phyloP scores from a whole-genome alignment of 2,888 invertebrate genomes.

The Mylabris sibirica region DNA sequence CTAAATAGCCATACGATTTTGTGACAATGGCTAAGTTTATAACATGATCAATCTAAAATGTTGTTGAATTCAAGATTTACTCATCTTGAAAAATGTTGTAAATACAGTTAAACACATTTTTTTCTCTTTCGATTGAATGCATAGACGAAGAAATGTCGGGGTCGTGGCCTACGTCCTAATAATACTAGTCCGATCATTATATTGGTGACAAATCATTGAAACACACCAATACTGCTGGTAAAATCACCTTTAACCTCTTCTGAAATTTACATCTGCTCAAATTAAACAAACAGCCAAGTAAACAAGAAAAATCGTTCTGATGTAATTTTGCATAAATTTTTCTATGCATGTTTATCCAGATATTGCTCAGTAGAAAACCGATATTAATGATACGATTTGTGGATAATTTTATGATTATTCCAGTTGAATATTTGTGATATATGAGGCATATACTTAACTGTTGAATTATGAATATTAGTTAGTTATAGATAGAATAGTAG shows the following conservation, averaged over 20 bases:
- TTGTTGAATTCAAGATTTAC: background rate
- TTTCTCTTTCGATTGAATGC: background rate
- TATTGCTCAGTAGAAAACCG: too few relatives aligned
- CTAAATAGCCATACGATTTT: slow-evolving; percentile 23
- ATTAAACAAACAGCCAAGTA: background rate
- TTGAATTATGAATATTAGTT: slow-evolving; percentile 2
- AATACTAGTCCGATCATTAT: slow-evolving; percentile 33
- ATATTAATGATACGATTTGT: too few relatives aligned
- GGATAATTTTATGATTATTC: too few relatives aligned
- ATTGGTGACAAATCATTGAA: slow-evolving; percentile 34
- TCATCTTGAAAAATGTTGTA: background rate
- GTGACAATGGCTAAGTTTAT: slow-evolving; percentile 27
- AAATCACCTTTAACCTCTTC: slow-evolving; percentile 35
- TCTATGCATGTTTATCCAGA: background rate
- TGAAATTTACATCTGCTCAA: slow-evolving; percentile 25
- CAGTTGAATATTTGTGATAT: background rate
- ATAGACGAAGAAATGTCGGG: slow-evolving; percentile 17
- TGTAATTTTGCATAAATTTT: background rate
- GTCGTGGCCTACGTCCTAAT: slow-evolving; percentile 26
- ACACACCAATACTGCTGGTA: slow-evolving; percentile 29
- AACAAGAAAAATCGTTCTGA: background rate
- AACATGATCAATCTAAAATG: slow-evolving; percentile 20
- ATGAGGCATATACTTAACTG: background rate
- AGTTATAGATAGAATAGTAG: background rate
- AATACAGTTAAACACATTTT: background rate